These are phyloP conservation scores for Philereme transversata DNA, from an alignment of 2,888 invertebrate species.

Conservation along the genomic window DNA sequence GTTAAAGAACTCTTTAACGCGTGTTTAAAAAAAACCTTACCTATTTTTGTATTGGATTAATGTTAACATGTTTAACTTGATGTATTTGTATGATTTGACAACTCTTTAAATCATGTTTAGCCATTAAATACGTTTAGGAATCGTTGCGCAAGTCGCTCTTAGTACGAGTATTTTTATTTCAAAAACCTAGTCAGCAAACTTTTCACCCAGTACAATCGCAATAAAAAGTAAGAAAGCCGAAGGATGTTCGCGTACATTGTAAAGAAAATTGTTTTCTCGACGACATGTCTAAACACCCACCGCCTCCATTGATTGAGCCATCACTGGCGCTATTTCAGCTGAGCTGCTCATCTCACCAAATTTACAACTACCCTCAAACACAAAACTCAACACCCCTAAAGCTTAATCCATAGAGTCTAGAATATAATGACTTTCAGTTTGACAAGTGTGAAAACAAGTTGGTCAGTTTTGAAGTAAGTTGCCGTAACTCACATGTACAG, in stretches of 20 bases:
- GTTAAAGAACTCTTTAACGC: no score
- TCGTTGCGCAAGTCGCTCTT: no score
- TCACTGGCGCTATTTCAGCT: conserved; percentile 70
- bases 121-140: no score
- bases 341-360: conserved; percentile 55
- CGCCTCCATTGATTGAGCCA: conserved; percentile 76
- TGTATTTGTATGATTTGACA: no score
- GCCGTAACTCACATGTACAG: conserved; percentile 75
- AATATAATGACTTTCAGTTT: conserved; percentile 17
- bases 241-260: conserved; percentile 66
- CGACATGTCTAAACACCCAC: conserved; percentile 71
- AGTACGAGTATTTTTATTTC: no score
- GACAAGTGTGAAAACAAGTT: conserved; percentile 31
- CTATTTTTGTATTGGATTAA: no score
- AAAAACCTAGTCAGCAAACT: no score
- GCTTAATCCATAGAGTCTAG: conserved; percentile 21
- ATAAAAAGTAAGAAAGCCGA: conserved; percentile 41
- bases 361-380: conserved; percentile 31
- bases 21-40: no score
- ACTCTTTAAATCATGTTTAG: no score
- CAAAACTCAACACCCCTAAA: conserved; percentile 26
- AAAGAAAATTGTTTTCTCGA: conserved; percentile 75
- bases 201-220: conserved; percentile 59
- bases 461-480: conserved; percentile 61
- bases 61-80: no score